A percentile compares a stretch with the other conserved stretches of the same genome.
Evolutionary conservation across 2,888 invertebrate species (phyloP).

Genomic region (Pteria penguin): DNA sequence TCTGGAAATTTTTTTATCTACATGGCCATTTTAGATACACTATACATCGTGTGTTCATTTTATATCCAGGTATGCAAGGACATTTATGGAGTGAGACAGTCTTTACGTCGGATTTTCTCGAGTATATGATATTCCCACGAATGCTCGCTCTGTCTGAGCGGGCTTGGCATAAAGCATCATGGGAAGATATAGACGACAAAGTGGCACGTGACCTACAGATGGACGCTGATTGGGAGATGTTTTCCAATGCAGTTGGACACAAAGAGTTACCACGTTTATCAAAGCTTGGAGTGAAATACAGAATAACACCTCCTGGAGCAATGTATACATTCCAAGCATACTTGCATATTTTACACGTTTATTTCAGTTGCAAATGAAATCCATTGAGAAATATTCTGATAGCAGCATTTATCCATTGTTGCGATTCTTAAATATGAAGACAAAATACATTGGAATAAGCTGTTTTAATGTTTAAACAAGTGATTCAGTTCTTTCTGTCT

Average conservation of each 20-base stretch:
- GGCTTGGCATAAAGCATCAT: conserved; percentile 73
- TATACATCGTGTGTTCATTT: neutral
- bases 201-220: conserved; percentile 19
- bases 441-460: no score
- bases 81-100: conserved; percentile 73
- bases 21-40: neutral
- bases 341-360: no score
- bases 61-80: conserved; percentile 72
- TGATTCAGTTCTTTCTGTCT: no score
- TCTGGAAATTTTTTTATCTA: no score
- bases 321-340: no score
- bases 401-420: neutral
- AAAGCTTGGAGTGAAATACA: conserved; percentile 56
- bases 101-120: conserved; percentile 56
- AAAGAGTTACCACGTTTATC: conserved; percentile 69
- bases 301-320: conserved; percentile 70
- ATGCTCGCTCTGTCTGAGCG: conserved; percentile 73
- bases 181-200: conserved; percentile 51
- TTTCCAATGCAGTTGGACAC: conserved; percentile 65
- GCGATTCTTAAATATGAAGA: no score
- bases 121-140: conserved; percentile 70
- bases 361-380: no score
- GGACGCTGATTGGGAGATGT: conserved; percentile 61
- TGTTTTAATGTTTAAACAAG: no score
- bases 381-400: neutral